Conservation (phyloP, 2,797 vertebrate species). For the Streptopelia turtur region DNA sequence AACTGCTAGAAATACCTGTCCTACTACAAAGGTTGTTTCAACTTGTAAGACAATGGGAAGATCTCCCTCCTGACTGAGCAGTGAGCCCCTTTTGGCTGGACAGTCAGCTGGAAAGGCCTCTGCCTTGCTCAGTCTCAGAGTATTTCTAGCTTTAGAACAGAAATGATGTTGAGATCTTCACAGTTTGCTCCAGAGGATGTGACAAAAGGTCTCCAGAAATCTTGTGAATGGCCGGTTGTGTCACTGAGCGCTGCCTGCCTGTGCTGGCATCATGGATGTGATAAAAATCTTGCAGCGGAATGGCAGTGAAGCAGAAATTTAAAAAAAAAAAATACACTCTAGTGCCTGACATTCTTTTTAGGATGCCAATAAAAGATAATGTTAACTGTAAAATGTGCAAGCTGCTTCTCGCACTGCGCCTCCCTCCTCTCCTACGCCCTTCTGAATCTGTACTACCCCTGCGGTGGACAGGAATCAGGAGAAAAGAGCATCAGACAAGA, state of each 20-base stretch:
- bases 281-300: slow-evolving; percentile 65
- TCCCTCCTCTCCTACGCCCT: slow-evolving; percentile 33
- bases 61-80: neutral
- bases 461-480: neutral
- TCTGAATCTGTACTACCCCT: neutral
- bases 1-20: neutral
- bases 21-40: neutral
- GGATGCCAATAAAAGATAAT: slow-evolving; percentile 84
- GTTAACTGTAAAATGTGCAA: slow-evolving; percentile 81
- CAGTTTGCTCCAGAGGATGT: slow-evolving; percentile 19
- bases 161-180: slow-evolving; percentile 8
- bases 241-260: neutral
- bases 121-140: neutral
- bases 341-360: slow-evolving; percentile 83
- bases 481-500: neutral
- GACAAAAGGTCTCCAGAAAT: slow-evolving; percentile 24
- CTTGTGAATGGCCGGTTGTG: slow-evolving; percentile 2
- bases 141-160: slow-evolving; percentile 26
- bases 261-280: neutral
- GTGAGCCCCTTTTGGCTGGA: neutral
- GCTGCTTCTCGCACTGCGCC: slow-evolving; percentile 65
- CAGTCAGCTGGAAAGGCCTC: neutral
- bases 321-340: slow-evolving; percentile 42
- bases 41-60: neutral
- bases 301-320: slow-evolving; percentile 57